Percentiles rank a stretch among this genome's conserved stretches.
Evolutionary conservation across 2,113 vertebrate genomes (phyloP).

Genomic region (Aegypius monachus): DNA sequence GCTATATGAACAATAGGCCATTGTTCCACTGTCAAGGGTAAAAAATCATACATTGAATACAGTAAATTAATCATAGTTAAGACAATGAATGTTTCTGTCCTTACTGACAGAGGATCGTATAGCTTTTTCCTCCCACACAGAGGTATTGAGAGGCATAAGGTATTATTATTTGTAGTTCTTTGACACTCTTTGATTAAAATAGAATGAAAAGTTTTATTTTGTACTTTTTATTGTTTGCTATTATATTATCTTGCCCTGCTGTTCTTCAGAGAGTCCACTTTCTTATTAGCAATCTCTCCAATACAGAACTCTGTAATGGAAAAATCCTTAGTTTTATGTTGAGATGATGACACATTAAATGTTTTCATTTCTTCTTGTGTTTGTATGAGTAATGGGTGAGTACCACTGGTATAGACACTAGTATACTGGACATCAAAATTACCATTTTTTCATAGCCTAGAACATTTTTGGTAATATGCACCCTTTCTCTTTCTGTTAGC

Average conservation of each 20-base stretch:
- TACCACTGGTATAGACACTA: not conserved
- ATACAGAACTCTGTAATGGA: not conserved
- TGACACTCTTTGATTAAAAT: not conserved
- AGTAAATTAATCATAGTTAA: not conserved
- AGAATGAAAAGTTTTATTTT: not conserved
- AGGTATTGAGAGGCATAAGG: not conserved
- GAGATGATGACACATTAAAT: not conserved
- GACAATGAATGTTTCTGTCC: not conserved
- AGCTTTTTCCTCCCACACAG: not conserved
- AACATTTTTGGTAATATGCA: not conserved
- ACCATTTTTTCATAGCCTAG: not conserved
- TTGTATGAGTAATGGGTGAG: not conserved
- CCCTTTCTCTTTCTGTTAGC: not conserved
- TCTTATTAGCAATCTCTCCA: not conserved
- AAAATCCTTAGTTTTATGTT: not conserved
- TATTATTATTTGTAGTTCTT: not conserved
- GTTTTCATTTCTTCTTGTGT: not conserved
- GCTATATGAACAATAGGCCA: not conserved
- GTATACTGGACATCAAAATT: not conserved
- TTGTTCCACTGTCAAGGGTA: not conserved
- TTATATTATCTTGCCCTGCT: not conserved
- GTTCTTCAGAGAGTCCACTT: not conserved
- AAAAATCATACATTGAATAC: not conserved
- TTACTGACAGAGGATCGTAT: not conserved
- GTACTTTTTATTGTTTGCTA: not conserved